Base-by-base conservation (phyloP, 2,113 vertebrate species). In the Chloropsis hardwickii region DNA sequence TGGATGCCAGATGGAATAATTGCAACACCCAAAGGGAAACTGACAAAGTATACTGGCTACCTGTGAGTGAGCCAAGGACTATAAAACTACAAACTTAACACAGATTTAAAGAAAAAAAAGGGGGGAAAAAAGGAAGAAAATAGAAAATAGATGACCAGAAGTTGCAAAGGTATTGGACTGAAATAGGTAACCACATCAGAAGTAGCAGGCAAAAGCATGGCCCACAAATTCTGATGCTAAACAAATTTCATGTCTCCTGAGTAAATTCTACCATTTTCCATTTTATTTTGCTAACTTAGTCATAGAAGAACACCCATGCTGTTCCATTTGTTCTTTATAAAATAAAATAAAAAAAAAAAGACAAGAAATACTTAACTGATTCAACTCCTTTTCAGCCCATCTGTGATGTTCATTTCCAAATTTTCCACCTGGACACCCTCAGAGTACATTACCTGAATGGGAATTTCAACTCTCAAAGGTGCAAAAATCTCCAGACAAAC, bases 221-320 rank as follows among this genome's bases (percentile, higher is more conserved):
- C 20, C 40, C n/a, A 70, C n/a, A 72, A 47, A 92, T 89, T 85
- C 64, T 66, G 53, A 66, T 61, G 50, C 66, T 69, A 89, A 74
- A 66, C 25, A 84, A 29, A 79, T 54, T 67, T 84, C 24, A 65
- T 35, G 23, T 35, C 72, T 90, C 64, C 42, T 20, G 5, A 48
- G 10, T 76, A 79, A 85, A 42, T 82, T 91, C 73, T 85, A 45
- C 53, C 53, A 80, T 54, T 80, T 94, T 84, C 48, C 91, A 31
- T 67, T 92, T 73, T 65, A 58, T 85, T 96, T 94, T 72, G 29
- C 70, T 92, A 88, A 88, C n/a, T 92, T 79, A 87, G 54, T 88
- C 66, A 86, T 23, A 86, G 74, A 90, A 85, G 54, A 61, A 91
- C 27, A 11, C 27, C 42, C 50, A 62, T 33, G 54, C 40, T 90